phyloP scores from a whole-genome alignment of 1,140 invertebrate genomes.

The Drosophila truncata region DNA sequence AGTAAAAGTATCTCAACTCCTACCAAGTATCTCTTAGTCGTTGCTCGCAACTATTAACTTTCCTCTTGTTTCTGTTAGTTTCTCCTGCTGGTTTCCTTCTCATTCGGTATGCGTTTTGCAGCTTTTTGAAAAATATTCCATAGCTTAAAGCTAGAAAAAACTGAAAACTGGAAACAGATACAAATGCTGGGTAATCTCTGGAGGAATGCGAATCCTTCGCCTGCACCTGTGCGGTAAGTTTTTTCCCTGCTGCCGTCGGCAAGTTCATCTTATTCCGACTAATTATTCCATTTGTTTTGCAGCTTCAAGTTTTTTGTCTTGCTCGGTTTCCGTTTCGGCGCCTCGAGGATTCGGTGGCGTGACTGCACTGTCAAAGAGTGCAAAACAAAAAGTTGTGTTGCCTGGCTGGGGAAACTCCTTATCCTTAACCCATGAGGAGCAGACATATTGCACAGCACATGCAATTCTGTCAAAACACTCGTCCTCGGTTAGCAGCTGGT shows the following conservation, averaged over 20 bases:
- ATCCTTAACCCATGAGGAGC: too few relatives aligned
- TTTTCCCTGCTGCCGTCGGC: constrained; percentile 17
- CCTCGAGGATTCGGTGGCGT: constrained; percentile 49
- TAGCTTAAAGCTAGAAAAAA: constrained; percentile 17
- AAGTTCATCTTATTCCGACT: constrained; percentile 48
- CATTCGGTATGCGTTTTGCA: constrained; percentile 9
- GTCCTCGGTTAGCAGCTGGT: constrained; percentile 24
- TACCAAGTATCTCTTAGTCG: not conserved
- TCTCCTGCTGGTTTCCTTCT: not conserved
- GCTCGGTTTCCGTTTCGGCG: constrained; percentile 6
- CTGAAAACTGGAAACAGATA: constrained; percentile 18
- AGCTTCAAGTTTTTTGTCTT: constrained; percentile 44
- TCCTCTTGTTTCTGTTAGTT: not conserved
- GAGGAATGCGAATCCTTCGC: not conserved
- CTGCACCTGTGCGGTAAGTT: constrained; percentile 30
- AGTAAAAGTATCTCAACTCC: not conserved
- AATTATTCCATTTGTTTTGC: constrained; percentile 76
- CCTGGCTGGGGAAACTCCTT: constrained; percentile 2
- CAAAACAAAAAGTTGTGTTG: constrained; percentile 28
- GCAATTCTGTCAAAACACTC: constrained; percentile 43
- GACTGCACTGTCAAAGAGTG: constrained; percentile 58
- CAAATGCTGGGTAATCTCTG: constrained; percentile 26
- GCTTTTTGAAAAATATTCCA: constrained; percentile 2
- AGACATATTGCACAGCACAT: constrained; percentile 46
- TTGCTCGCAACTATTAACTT: not conserved